Base-by-base conservation (phyloP, 2,888 invertebrate species). In the Caenorhabditis zanzibari region DNA sequence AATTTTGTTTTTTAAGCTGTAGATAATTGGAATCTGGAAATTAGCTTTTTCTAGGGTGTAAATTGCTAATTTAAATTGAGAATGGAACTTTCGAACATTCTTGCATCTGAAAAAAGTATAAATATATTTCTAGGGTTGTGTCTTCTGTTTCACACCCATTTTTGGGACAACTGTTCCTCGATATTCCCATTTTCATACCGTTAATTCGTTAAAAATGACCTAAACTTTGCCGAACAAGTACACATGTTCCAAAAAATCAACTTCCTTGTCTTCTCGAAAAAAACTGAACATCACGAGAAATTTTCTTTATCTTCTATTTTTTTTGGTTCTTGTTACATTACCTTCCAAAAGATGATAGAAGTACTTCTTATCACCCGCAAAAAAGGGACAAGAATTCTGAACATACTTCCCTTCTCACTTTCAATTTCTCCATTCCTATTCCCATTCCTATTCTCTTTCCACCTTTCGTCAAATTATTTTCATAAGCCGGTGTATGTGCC, bases 401-500 rank as follows among this genome's bases (percentile, higher is more conserved):
- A 54, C 47, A 26, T 32, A 32, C 32, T 6, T 7, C 38, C 10
- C 6, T 12, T 54, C 54, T 68, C n/a, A 16, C 54, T 54, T 68
- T 68, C 68, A 24, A 38, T 54, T 54, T 38, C 63, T 44, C 32
- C 26, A 6, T 49, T 52, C 68, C n/a, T n/a, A n/a, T n/a, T 26
- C 24, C 49, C 35, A 35, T 24, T 22, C 54, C 54, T 54, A 49
- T 49, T 66, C 47, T 35, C 49, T 52, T 28, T 66, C 49, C 35
- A 32, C 35, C 28, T 47, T 64, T 64, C 47, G 22, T 19, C 54
- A 68, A 68, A 54, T 68, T 38, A 68, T 68, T 68, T 54, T 54
- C 68, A 68, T 68, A 68, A 68, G 68, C 68, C 68, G 68, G 52
- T n/a, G n/a, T n/a, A n/a, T n/a, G 38, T 68, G 68, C 68, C 68